Evolutionary conservation across 2,113 vertebrate genomes (phyloP), one percentile per base, ranked within the genome.

Genomic region (Podarcis raffonei): DNA sequence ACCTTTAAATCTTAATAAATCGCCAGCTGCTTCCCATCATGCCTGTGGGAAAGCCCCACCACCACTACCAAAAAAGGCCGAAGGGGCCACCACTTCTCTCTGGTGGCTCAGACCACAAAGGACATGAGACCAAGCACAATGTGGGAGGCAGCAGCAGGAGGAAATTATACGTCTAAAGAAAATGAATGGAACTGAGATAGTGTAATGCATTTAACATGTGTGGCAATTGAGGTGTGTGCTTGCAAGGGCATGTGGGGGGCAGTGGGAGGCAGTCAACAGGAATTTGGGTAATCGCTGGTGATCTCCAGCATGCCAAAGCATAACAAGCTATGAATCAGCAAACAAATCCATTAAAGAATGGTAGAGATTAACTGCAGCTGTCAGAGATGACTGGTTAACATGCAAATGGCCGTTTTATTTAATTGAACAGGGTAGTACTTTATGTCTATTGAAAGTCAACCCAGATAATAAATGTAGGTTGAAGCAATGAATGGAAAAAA

Each of bases 361-460:
- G 1, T n/a, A 88, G 81, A 94, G 92, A 90, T 93, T 94, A 96
- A 95, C 93, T 93, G 92, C 12, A 25, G 87, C 89, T 23, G 2
- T 94, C 94, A 96, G 90, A 94, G 91, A 92, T 90, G 92, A 96
- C 81, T 81, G 88, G 86, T 94, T 94, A 37, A 91, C 86, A n/a
- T 15, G 90, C 89, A 94, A 72, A 77, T 79, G 20, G 69, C 87
- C 1, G 0, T 89, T 96, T 93, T 95, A 94, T 89, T 95, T 92
- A 96, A 95, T 0, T 0, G 95, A 89, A 87, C 90, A 42, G 23
- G 25, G 32, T 25, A 22, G 16, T 53, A 6, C 37, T 53, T 83
- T 88, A 48, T 48, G 12, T 66, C 37, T 37, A 4, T 81, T 76
- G 35, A 57, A 81, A 81, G 72, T 74, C 68, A 87, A 71, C 74